Percentiles rank a stretch among this genome's conserved stretches.
Evolutionary conservation across 2,888 invertebrate species (phyloP).

Genomic region (Synanthedon formicaeformis): DNA sequence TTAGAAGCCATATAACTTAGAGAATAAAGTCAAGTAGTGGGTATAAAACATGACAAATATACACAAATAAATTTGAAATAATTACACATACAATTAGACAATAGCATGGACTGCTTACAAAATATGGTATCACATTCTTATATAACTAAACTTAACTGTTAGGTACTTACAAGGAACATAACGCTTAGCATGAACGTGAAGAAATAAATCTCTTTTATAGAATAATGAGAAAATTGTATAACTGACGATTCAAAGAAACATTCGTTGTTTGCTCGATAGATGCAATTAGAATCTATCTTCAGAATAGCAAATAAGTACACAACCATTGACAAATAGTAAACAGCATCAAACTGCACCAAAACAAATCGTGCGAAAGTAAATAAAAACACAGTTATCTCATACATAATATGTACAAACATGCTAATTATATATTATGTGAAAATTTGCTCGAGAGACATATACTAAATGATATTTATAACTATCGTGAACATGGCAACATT

Average conservation of each 20-base stretch:
- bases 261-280: slow-evolving; percentile 10
- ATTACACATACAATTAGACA: slow-evolving; percentile 37
- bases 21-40: slow-evolving; percentile 37
- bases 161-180: slow-evolving; percentile 65
- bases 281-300: slow-evolving; percentile 11
- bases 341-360: slow-evolving; percentile 28
- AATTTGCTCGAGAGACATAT: not conserved
- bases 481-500: slow-evolving; percentile 67
- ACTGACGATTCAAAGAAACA: slow-evolving; percentile 3
- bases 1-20: slow-evolving; percentile 18
- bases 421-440: not conserved
- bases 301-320: slow-evolving; percentile 55
- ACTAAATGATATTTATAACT: slow-evolving; percentile 43
- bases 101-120: slow-evolving; percentile 51
- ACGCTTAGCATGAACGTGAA: slow-evolving; percentile 52
- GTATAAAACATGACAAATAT: slow-evolving; percentile 36
- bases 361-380: slow-evolving; percentile 4
- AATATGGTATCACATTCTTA: slow-evolving; percentile 70
- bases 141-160: slow-evolving; percentile 48
- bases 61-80: slow-evolving; percentile 35
- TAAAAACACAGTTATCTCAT: not conserved
- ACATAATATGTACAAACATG: not conserved
- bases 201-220: slow-evolving; percentile 34
- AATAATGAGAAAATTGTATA: slow-evolving; percentile 18
- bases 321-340: slow-evolving; percentile 44